A percentile compares a stretch with the other conserved stretches of the same genome.
These are phyloP conservation scores for Ochropleura leucogaster DNA, from an alignment of 2,888 invertebrate species.

Conservation along the genomic window DNA sequence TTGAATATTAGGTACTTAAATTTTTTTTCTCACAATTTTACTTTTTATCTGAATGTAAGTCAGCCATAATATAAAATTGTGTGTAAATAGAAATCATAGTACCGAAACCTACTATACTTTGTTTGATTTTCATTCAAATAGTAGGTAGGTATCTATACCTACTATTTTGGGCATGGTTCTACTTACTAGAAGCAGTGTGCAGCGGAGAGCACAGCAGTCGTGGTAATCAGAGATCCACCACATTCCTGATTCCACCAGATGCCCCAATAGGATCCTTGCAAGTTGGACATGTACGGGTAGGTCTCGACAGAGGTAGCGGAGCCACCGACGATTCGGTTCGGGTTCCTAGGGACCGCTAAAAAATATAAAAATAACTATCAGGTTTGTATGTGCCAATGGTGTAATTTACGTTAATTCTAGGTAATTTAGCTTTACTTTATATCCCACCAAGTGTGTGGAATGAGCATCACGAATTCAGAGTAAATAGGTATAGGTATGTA, in stretches of 20 bases:
- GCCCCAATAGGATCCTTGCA: slow-evolving; percentile 68
- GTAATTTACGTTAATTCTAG: too few species aligned
- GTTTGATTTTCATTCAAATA: not conserved
- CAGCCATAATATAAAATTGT: too few species aligned
- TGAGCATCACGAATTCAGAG: not conserved
- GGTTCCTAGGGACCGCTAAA: slow-evolving; percentile 69
- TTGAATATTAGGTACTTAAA: too few species aligned
- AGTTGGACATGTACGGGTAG: slow-evolving; percentile 78
- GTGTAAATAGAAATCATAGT: not conserved
- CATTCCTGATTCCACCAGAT: slow-evolving; percentile 72
- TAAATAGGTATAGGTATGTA: not conserved
- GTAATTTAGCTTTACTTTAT: too few species aligned
- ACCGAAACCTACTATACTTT: not conserved
- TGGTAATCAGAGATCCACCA: slow-evolving; percentile 75
- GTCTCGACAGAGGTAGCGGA: slow-evolving; percentile 67
- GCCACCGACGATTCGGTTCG: slow-evolving; percentile 76
- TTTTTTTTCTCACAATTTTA: too few species aligned
- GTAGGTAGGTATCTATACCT: not conserved
- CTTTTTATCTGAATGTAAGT: too few species aligned
- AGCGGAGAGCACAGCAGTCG: slow-evolving; percentile 71
- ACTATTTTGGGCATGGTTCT: not conserved
- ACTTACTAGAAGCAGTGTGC: slow-evolving; percentile 78
- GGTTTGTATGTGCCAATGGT: not conserved
- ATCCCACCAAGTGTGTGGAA: not conserved
- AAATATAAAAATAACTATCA: not conserved